These are phyloP conservation scores for Anguilla anguilla DNA, from an alignment of 2,797 vertebrate species.

Conservation along the genomic window DNA sequence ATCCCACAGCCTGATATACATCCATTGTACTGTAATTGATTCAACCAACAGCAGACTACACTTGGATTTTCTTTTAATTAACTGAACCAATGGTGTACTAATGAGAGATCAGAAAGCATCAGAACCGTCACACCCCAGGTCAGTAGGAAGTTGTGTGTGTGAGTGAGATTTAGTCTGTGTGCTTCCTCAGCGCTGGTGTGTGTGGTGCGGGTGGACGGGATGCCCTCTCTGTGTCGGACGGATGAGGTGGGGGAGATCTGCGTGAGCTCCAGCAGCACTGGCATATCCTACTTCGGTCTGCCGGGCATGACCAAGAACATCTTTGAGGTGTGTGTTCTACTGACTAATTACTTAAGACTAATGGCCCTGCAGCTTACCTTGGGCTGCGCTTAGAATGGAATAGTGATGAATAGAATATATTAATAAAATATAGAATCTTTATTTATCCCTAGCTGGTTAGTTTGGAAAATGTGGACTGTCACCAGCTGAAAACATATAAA, in stretches of 20 bases:
- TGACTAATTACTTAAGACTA: not conserved
- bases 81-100: too few species aligned
- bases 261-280: conserved; percentile 82
- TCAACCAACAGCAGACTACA: too few species aligned
- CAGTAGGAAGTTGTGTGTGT: not conserved
- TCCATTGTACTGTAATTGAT: too few species aligned
- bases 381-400: not conserved
- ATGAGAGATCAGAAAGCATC: too few species aligned
- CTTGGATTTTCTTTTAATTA: too few species aligned
- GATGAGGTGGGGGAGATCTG: conserved; percentile 96
- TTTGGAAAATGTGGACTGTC: too few species aligned
- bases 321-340: conserved; percentile 80
- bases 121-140: not conserved
- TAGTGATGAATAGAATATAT: not conserved
- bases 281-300: conserved; percentile 88
- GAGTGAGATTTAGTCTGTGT: conserved; percentile 33
- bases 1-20: too few species aligned
- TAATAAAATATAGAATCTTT: too few species aligned
- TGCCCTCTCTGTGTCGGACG: conserved; percentile 86
- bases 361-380: not conserved
- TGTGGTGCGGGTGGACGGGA: conserved; percentile 88
- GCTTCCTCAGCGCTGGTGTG: conserved; percentile 78
- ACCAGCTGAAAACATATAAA: too few species aligned
- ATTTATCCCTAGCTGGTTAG: too few species aligned
- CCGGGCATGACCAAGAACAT: conserved; percentile 91